Evolutionary conservation across 2,797 vertebrate species (phyloP).

Genomic region (Onychomys leucogaster): DNA sequence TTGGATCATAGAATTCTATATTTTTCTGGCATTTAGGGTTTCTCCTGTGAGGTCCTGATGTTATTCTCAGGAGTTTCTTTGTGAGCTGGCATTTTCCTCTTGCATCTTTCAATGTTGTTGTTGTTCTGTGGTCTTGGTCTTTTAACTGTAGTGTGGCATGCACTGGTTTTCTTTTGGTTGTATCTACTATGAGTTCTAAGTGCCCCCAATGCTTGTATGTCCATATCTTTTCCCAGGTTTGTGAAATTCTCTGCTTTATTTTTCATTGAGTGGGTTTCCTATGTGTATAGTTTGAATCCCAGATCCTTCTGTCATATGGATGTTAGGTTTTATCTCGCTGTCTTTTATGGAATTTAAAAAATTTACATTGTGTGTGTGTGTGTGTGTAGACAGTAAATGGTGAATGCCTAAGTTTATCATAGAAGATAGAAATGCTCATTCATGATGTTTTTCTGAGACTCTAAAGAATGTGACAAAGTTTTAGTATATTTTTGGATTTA

Average conservation of each 20-base stretch:
- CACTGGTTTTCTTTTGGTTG: background rate
- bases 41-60: background rate
- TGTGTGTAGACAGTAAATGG: background rate
- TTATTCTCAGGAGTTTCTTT: background rate
- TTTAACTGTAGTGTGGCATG: background rate
- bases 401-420: background rate
- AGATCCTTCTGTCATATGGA: background rate
- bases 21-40: background rate
- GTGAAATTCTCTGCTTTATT: background rate
- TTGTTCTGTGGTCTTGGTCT: background rate
- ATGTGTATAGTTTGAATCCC: background rate
- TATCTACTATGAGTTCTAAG: background rate
- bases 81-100: background rate
- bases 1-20: background rate
- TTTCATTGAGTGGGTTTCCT: background rate
- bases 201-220: background rate
- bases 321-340: background rate
- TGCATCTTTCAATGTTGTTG: background rate
- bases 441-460: background rate
- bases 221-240: background rate
- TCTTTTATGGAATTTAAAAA: background rate
- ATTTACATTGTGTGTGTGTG: background rate
- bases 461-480: background rate
- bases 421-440: background rate
- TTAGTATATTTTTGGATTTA: background rate